Percentiles rank a stretch among this genome's conserved stretches.
Evolutionary conservation across 30 jellyfish, hydroid and myxozoan species (phyloP).

Genomic region (Phacellophora camtschatica): DNA sequence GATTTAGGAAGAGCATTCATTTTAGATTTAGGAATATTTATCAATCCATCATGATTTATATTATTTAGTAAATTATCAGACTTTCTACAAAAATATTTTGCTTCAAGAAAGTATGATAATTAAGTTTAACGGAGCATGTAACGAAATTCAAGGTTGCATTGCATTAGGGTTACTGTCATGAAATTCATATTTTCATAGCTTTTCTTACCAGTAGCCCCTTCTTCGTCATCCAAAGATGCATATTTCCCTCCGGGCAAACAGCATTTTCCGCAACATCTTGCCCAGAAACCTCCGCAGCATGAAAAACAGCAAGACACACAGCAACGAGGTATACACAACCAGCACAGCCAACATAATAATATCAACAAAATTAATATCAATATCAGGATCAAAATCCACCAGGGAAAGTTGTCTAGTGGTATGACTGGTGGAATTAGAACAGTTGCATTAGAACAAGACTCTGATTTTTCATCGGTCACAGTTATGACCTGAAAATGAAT

Average conservation of each 20-base stretch:
- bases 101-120: no score
- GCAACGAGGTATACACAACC: constrained; percentile 90
- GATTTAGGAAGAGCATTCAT: no score
- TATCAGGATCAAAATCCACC: constrained; percentile 87
- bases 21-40: no score
- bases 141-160: no score
- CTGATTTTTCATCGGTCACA: constrained; percentile 9
- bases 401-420: constrained; percentile 43
- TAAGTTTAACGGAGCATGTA: no score
- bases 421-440: not conserved
- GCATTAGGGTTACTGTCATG: no score
- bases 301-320: constrained; percentile 74
- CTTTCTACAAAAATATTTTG: no score
- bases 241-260: constrained; percentile 82
- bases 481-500: not conserved
- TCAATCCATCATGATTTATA: no score
- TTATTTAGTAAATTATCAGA: no score
- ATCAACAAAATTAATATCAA: constrained; percentile 72
- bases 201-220: constrained; percentile 46
- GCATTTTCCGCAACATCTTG: constrained; percentile 53
- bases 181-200: not conserved
- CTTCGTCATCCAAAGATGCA: constrained; percentile 72
- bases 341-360: constrained; percentile 78
- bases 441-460: constrained; percentile 39
- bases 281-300: constrained; percentile 52